Conservation (phyloP, 2,113 vertebrate genomes). For the Dissostichus mawsoni region DNA sequence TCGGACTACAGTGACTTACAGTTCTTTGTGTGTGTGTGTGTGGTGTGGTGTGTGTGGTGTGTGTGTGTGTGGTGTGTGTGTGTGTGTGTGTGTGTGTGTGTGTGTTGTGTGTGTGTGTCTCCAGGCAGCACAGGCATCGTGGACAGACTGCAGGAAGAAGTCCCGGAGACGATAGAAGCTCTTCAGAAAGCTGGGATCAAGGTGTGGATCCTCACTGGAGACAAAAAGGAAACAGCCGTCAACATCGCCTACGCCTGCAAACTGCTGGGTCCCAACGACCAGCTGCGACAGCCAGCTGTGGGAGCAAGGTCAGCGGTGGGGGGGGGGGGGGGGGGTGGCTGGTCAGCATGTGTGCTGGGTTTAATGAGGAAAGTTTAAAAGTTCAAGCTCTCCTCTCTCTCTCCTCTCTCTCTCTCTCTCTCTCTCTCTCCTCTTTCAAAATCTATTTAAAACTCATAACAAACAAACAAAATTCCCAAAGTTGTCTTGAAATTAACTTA, state of each 20-base stretch:
- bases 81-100: slow-evolving; percentile 15
- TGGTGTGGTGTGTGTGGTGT: slow-evolving; percentile 10
- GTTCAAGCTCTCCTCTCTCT: too few relatives aligned
- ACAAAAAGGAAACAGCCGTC: slow-evolving; percentile 96
- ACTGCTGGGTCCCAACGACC: slow-evolving; percentile 86
- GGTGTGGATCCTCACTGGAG: slow-evolving; percentile 96
- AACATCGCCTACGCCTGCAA: slow-evolving; percentile 93
- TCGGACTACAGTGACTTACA: too few relatives aligned
- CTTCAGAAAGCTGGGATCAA: slow-evolving; percentile 92
- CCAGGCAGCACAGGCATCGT: slow-evolving; percentile 94
- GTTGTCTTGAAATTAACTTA: too few relatives aligned
- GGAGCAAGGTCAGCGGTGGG: slow-evolving; percentile 83
- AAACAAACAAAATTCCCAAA: too few relatives aligned
- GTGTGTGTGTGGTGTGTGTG: slow-evolving; percentile 13
- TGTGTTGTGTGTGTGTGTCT: slow-evolving; percentile 21
- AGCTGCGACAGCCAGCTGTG: slow-evolving; percentile 85
- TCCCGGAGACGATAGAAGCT: slow-evolving; percentile 91
- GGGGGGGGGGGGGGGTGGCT: too few relatives aligned
- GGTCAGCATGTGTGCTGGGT: not conserved
- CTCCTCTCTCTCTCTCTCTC: too few relatives aligned
- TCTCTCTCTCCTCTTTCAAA: too few relatives aligned
- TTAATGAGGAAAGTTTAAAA: not conserved
- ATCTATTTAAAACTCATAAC: too few relatives aligned
- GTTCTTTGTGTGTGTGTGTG: not conserved
- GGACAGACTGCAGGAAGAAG: slow-evolving; percentile 94